A percentile compares a stretch with the other conserved stretches of the same genome.
Evolutionary conservation across 2,113 vertebrate genomes (phyloP).

Genomic region (Sceloporus undulatus): DNA sequence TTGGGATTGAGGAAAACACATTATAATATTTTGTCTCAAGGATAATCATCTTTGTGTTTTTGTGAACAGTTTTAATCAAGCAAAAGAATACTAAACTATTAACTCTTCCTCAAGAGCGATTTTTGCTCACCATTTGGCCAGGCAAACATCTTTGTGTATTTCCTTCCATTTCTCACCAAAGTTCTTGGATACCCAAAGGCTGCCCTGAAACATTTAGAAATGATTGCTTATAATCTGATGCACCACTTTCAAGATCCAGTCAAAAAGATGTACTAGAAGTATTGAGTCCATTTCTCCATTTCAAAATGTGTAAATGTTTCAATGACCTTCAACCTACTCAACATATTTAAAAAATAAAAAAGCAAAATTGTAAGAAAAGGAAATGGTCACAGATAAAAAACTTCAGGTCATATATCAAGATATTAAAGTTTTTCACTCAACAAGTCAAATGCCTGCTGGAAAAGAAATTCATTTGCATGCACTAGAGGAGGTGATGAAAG

Average conservation of each 20-base stretch:
- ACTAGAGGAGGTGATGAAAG: not conserved
- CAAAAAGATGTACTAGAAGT: not conserved
- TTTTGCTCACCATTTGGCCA: conserved; percentile 91
- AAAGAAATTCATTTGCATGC: not conserved
- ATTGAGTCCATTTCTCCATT: not conserved
- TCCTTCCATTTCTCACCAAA: conserved; percentile 87
- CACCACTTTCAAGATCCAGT: conserved; percentile 47
- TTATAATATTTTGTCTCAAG: not conserved
- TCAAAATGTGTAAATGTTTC: not conserved
- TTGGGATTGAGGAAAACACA: not conserved
- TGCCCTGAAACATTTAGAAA: conserved; percentile 78
- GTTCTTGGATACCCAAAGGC: conserved; percentile 90
- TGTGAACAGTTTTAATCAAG: not conserved
- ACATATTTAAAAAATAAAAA: not conserved
- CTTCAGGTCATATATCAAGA: not conserved
- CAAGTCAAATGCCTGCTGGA: not conserved
- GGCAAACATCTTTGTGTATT: conserved; percentile 87
- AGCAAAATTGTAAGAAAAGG: not conserved
- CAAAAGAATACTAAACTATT: not conserved
- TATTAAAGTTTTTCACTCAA: not conserved
- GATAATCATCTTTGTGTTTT: conserved; percentile 1
- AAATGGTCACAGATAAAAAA: not conserved
- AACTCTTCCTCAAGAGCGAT: conserved; percentile 20
- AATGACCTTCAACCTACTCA: not conserved
- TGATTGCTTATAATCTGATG: conserved; percentile 47